Percentiles rank a stretch among this genome's conserved stretches.
phyloP scores from a whole-genome alignment of 2,888 invertebrate genomes.

The Pheosia tremula region DNA sequence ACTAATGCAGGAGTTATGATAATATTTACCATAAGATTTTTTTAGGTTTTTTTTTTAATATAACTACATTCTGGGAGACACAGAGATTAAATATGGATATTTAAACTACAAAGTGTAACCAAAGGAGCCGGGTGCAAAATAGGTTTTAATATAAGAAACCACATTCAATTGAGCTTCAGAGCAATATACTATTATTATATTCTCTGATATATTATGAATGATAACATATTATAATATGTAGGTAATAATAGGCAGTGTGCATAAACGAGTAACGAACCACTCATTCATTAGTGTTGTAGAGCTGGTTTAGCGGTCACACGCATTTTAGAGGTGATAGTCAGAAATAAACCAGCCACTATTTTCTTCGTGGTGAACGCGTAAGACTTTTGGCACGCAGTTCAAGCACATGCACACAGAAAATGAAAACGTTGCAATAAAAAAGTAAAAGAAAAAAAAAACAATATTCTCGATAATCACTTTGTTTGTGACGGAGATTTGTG shows the following conservation, averaged over 20 bases:
- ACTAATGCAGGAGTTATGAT: not conserved
- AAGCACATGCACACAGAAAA: conserved; percentile 44
- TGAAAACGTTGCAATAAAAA: conserved; percentile 53
- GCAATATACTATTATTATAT: not conserved
- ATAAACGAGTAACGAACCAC: conserved; percentile 11
- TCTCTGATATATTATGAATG: not conserved
- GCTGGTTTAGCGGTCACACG: conserved; percentile 27
- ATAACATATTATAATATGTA: not conserved
- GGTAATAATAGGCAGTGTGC: not conserved
- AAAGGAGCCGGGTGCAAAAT: too few species aligned
- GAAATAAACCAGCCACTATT: conserved; percentile 60
- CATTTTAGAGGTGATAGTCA: conserved; percentile 45
- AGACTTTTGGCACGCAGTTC: conserved; percentile 61
- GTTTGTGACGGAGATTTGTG: conserved; percentile 55
- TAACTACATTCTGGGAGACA: too few species aligned
- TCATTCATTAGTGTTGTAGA: conserved; percentile 28
- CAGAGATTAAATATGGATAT: too few species aligned
- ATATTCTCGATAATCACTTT: conserved; percentile 60
- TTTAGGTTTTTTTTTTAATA: too few species aligned
- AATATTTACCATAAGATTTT: not conserved
- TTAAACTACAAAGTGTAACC: too few species aligned
- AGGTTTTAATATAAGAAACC: too few species aligned
- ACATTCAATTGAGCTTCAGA: too few species aligned
- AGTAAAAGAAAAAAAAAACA: conserved; percentile 32
- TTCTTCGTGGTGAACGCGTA: conserved; percentile 53